Conservation (phyloP, 2,797 vertebrate genomes). For the Oryzias sinensis region DNA sequence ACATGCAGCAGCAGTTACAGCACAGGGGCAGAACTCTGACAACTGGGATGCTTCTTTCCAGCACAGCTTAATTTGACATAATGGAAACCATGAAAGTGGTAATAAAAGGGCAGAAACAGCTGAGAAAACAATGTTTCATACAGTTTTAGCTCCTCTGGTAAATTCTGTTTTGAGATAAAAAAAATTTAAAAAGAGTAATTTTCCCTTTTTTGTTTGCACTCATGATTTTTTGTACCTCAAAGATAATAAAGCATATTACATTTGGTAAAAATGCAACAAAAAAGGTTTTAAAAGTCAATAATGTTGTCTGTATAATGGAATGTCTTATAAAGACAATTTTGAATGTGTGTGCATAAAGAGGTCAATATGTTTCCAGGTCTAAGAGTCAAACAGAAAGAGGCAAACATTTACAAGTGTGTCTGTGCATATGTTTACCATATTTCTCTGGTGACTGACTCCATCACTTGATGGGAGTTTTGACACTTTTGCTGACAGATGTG, state of each 20-base stretch:
- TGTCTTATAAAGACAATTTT: not conserved
- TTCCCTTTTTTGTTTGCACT: not conserved
- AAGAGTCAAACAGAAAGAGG: conserved; percentile 12
- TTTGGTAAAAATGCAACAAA: no score
- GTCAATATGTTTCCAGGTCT: conserved; percentile 5
- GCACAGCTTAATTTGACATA: conserved; percentile 72
- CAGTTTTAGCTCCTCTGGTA: conserved; percentile 54
- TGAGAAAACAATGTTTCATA: conserved; percentile 36
- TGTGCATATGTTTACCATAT: conserved; percentile 28
- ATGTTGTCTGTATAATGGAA: no score
- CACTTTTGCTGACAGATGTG: not conserved
- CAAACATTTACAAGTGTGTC: conserved; percentile 3
- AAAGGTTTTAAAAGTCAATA: no score
- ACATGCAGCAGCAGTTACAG: conserved; percentile 71
- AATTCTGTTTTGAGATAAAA: no score
- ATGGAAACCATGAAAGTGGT: conserved; percentile 77
- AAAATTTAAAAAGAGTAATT: not conserved
- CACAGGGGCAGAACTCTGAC: conserved; percentile 64
- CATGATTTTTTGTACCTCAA: no score
- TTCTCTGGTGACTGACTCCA: not conserved
- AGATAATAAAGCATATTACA: no score
- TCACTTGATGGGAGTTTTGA: not conserved
- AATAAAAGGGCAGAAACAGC: conserved; percentile 64
- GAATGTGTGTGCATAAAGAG: not conserved
- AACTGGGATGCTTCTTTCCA: conserved; percentile 63